phyloP scores from a whole-genome alignment of 2,888 invertebrate genomes.

The Conus canariensis region DNA sequence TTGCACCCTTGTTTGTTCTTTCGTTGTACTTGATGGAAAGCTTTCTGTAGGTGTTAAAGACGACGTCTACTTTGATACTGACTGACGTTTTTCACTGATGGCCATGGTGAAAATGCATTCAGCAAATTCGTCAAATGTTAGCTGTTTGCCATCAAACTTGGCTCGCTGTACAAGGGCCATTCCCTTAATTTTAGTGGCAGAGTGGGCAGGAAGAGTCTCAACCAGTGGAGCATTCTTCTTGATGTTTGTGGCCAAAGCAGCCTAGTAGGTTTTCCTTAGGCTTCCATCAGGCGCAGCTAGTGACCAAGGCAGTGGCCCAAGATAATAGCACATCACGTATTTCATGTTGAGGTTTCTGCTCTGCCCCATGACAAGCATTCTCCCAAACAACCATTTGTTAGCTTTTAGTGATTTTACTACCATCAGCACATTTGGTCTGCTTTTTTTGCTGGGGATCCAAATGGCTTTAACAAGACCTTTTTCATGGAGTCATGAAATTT shows the following conservation, averaged over 20 bases:
- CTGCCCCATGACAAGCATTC: neutral
- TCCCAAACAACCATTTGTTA: conserved; percentile 5
- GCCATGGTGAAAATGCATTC: neutral
- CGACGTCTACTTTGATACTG: neutral
- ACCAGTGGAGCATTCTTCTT: neutral
- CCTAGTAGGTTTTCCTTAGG: no score
- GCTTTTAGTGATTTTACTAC: neutral
- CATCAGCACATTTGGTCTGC: no score
- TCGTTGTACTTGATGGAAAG: no score
- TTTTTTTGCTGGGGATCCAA: neutral
- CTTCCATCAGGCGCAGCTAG: no score
- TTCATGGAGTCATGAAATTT: conserved; percentile 51
- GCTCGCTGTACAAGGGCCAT: no score
- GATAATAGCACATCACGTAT: no score
- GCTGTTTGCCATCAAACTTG: neutral
- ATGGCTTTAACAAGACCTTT: conserved; percentile 47
- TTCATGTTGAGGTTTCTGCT: no score
- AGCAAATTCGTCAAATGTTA: neutral
- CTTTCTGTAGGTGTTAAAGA: no score
- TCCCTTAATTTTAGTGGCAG: no score
- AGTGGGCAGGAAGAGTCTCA: no score
- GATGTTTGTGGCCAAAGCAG: neutral
- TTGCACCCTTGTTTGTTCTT: no score
- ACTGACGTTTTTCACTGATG: neutral
- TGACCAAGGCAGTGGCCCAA: no score